These are phyloP conservation scores for Eumeta japonica DNA, from an alignment of 1,140 invertebrate species.

Conservation along the genomic window DNA sequence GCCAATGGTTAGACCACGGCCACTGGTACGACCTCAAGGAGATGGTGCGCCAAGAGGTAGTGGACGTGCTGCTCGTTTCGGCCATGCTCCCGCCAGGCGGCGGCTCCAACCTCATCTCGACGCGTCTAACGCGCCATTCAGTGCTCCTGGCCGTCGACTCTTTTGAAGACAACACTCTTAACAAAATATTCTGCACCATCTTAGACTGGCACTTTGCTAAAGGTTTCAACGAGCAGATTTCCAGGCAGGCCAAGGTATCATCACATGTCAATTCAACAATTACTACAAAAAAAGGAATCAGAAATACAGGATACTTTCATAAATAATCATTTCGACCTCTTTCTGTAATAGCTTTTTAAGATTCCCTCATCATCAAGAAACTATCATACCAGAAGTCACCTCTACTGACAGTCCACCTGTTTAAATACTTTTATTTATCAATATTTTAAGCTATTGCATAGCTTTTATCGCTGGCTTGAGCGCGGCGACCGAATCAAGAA, in stretches of 20 bases:
- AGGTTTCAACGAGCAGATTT: conserved; percentile 64
- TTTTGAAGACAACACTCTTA: conserved; percentile 84
- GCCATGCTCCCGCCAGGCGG: conserved; percentile 88
- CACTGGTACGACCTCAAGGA: conserved; percentile 92
- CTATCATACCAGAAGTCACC: too few relatives aligned
- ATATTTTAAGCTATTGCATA: too few relatives aligned
- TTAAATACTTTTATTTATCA: too few relatives aligned
- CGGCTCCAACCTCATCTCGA: conserved; percentile 80
- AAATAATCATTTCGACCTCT: too few relatives aligned
- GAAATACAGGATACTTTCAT: too few relatives aligned
- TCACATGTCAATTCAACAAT: too few relatives aligned
- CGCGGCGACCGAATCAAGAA: too few relatives aligned
- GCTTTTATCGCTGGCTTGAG: too few relatives aligned
- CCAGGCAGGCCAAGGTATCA: neutral
- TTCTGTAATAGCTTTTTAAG: too few relatives aligned
- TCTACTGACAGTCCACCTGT: too few relatives aligned
- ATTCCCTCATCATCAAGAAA: too few relatives aligned
- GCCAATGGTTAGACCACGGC: conserved; percentile 92
- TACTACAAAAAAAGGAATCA: too few relatives aligned
- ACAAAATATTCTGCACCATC: conserved; percentile 85
- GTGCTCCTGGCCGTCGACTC: conserved; percentile 81
- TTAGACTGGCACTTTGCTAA: conserved; percentile 88
- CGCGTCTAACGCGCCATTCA: conserved; percentile 81
- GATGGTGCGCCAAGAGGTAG: conserved; percentile 78
- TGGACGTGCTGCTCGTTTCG: conserved; percentile 67